Evolutionary conservation across 2,888 invertebrate species (phyloP), one percentile per base, ranked within the genome.

Genomic region (Ophion costatus): DNA sequence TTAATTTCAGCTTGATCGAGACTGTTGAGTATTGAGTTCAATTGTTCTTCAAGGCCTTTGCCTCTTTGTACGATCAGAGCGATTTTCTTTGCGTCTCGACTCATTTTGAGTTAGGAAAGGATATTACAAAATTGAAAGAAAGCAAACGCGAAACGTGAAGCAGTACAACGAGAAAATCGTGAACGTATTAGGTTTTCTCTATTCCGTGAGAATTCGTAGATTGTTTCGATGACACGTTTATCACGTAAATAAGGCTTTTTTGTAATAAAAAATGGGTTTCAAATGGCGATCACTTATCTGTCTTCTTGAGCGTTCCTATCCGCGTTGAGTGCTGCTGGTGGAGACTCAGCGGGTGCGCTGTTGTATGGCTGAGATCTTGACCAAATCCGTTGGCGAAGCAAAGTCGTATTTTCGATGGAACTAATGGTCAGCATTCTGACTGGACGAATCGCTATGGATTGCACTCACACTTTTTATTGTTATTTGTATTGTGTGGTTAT

Each of bases 31-130:
- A 14, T 61, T n/a, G 61, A 42, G 22, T 59, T 45, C n/a, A 74
- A 63, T 74, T 61, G 74, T 63, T 74, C 74, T 6, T 74, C 24
- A 17, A 74, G 74, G 74, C 61, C 3, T 74, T 74, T 74, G 42
- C 61, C 61, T 17, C 22, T 74, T 63, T 74, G 74, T 17, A 74
- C 24, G 24, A 74, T 74, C 1, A 74, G 24, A 14, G 61, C 42
- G 7, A 74, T 74, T 22, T 63, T 74, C 33, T 74, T 74, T 20
- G 17, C 45, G 22, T 61, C 45, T 14, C 63, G 74, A 74, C 63
- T 74, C 74, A 74, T 74, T 71, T 71, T 57, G 42, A 45, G 33
- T 7, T 17, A 33, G 20, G 38, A 38, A n/a, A 66, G 38, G 29
- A 63, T 14, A 63, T 24, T 17, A 10, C 10, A 33, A 29, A 29